These are phyloP conservation scores for Alsophila aescularia DNA, from an alignment of 2,888 invertebrate genomes.

Conservation along the genomic window DNA sequence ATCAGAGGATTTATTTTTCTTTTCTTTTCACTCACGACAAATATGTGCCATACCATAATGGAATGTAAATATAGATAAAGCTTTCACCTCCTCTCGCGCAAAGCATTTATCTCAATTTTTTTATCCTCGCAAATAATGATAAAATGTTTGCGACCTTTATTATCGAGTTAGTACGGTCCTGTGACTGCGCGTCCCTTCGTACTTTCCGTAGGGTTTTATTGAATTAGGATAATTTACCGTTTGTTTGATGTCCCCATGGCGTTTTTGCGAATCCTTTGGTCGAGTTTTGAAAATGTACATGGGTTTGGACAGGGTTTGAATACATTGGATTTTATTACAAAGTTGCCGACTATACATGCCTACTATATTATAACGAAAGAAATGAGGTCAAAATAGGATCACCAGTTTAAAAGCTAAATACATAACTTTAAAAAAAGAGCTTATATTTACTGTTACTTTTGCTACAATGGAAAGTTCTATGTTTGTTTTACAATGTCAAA, in stretches of 20 bases:
- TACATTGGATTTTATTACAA: neutral
- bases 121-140: slow-evolving; percentile 49
- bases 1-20: neutral
- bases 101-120: slow-evolving; percentile 43
- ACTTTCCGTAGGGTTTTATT: slow-evolving; percentile 56
- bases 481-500: no score
- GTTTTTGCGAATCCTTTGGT: slow-evolving; percentile 42
- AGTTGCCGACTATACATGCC: no score
- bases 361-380: no score
- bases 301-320: slow-evolving; percentile 23
- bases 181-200: slow-evolving; percentile 45
- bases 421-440: no score
- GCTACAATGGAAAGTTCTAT: no score
- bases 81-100: slow-evolving; percentile 34
- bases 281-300: slow-evolving; percentile 3
- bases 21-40: slow-evolving; percentile 1
- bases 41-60: slow-evolving; percentile 16
- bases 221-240: slow-evolving; percentile 72
- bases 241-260: slow-evolving; percentile 59
- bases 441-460: no score
- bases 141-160: slow-evolving; percentile 62
- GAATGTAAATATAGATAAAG: slow-evolving; percentile 28
- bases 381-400: no score
- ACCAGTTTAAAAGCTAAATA: no score
- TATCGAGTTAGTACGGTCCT: slow-evolving; percentile 61